Conservation (phyloP, 2,888 invertebrate genomes). For the Athrips mouffetella region DNA sequence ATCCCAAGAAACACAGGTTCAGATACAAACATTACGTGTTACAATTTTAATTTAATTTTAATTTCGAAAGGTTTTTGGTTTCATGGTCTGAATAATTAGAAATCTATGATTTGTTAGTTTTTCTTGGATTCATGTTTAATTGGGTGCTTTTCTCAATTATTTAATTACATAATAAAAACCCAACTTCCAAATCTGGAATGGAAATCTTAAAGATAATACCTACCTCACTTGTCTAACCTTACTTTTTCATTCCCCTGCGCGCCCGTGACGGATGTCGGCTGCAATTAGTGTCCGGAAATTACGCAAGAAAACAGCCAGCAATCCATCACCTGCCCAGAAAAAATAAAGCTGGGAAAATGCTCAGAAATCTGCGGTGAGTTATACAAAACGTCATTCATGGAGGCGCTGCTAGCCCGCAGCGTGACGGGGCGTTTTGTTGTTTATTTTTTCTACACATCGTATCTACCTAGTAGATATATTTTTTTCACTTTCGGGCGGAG, state of each 20-base stretch:
- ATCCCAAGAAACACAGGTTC: too few species aligned
- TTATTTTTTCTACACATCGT: too few species aligned
- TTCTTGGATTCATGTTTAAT: too few species aligned
- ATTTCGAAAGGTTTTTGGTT: too few species aligned
- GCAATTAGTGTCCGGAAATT: conserved; percentile 77
- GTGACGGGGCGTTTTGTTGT: conserved; percentile 38
- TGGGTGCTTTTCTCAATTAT: too few species aligned
- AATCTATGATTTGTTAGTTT: too few species aligned
- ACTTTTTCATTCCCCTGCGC: conserved; percentile 51
- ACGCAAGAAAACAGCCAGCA: conserved; percentile 70
- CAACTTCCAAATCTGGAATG: background rate
- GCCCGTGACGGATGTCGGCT: conserved; percentile 66
- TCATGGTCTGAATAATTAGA: too few species aligned
- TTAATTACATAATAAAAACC: background rate
- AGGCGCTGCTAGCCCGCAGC: conserved; percentile 32
- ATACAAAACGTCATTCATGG: conserved; percentile 57
- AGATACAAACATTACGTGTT: too few species aligned
- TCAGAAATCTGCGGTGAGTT: conserved; percentile 61
- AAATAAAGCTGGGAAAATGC: conserved; percentile 49
- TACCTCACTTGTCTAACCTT: background rate
- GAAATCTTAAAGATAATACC: background rate
- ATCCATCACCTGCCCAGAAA: conserved; percentile 73
- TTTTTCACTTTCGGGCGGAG: too few species aligned
- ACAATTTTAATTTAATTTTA: too few species aligned
- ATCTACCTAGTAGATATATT: too few species aligned